phyloP scores from a whole-genome alignment of 2,113 vertebrate species.

The Leptodactylus fuscus region DNA sequence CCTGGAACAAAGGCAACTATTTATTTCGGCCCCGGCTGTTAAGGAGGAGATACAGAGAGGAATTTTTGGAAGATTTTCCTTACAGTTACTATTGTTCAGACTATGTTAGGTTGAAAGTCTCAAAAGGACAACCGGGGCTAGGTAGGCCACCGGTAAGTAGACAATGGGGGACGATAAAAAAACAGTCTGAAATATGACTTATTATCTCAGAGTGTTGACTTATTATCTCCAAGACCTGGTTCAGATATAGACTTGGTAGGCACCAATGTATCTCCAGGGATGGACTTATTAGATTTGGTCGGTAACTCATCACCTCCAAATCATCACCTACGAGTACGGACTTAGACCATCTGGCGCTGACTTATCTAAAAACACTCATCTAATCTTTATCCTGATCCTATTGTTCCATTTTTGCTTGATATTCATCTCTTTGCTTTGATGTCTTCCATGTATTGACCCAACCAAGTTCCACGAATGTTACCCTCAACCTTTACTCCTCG shows the following conservation, averaged over 20 bases:
- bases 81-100: neutral
- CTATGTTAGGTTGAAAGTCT: neutral
- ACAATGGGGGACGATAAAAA: neutral
- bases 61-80: neutral
- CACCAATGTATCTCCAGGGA: neutral
- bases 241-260: too few species aligned
- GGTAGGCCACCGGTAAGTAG: neutral
- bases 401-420: too few species aligned
- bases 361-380: neutral
- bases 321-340: neutral
- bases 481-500: neutral
- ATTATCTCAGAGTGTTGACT: too few species aligned
- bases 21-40: neutral
- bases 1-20: constrained; percentile 24
- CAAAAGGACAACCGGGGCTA: neutral
- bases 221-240: neutral
- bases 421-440: too few species aligned
- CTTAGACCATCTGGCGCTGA: neutral
- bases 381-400: too few species aligned
- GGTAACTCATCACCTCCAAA: neutral
- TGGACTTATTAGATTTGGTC: neutral
- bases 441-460: too few species aligned
- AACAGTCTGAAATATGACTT: too few species aligned
- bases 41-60: neutral
- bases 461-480: too few species aligned